Conservation (phyloP, 2,888 invertebrate species). For the Electrophaes corylata region DNA sequence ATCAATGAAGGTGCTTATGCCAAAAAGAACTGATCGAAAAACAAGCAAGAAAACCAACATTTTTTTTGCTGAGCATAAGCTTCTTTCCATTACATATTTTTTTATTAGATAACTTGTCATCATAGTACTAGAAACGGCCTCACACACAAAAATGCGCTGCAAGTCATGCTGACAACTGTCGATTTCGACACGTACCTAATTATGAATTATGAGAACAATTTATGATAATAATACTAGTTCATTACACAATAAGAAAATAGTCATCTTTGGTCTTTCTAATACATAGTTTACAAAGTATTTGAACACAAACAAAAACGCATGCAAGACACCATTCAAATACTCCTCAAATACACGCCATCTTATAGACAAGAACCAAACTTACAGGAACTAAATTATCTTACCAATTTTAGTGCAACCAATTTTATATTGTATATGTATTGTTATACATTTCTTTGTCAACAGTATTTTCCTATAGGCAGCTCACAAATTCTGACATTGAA, state of each 20-base stretch:
- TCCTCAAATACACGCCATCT: too few species aligned
- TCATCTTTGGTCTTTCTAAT: not conserved
- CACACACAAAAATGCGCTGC: not conserved
- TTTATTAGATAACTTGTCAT: not conserved
- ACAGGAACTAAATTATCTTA: not conserved
- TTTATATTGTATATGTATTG: too few species aligned
- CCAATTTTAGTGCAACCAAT: too few species aligned
- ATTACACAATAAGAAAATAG: not conserved
- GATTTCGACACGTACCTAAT: not conserved
- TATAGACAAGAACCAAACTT: not conserved
- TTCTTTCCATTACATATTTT: too few species aligned
- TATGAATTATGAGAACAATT: not conserved
- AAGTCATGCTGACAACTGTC: constrained; percentile 12
- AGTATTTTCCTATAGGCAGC: constrained; percentile 30
- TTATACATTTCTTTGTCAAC: constrained; percentile 6
- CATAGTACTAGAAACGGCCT: not conserved
- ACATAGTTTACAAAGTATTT: not conserved
- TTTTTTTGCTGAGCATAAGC: too few species aligned
- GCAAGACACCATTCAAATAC: not conserved
- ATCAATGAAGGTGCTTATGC: too few species aligned
- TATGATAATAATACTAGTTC: not conserved
- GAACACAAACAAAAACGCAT: not conserved
- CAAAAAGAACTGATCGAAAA: too few species aligned
- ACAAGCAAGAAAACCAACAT: too few species aligned
- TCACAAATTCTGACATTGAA: constrained; percentile 12